Evolutionary conservation across 2,113 vertebrate genomes (phyloP).

Genomic region (Lepus timidus): DNA sequence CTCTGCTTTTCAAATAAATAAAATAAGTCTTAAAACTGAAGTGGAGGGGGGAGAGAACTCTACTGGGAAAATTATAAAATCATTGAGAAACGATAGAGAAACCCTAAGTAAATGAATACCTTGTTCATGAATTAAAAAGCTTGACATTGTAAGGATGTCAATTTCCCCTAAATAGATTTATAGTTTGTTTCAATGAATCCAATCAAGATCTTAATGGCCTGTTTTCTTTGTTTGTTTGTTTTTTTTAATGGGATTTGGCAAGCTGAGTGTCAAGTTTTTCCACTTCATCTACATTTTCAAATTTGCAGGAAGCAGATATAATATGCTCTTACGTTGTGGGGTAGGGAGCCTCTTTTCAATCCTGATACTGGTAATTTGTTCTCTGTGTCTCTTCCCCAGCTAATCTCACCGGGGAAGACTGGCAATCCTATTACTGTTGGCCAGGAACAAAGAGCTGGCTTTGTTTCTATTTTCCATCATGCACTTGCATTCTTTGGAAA

Average conservation of each 20-base stretch:
- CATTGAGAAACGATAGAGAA: not conserved
- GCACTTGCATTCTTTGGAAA: not conserved
- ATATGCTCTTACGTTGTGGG: not conserved
- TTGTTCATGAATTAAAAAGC: not conserved
- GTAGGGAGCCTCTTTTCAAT: not conserved
- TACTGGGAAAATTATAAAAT: not conserved
- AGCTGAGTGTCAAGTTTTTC: not conserved
- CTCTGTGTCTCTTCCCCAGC: not conserved
- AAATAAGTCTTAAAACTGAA: too few relatives aligned
- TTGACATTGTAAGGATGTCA: not conserved
- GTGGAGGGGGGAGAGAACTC: not conserved
- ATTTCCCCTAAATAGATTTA: not conserved
- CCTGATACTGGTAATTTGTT: not conserved
- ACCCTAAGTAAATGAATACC: not conserved
- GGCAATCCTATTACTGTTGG: not conserved
- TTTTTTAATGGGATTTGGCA: not conserved
- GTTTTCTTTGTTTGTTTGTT: too few relatives aligned
- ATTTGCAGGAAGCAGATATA: not conserved
- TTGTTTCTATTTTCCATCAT: not conserved
- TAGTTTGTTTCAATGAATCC: not conserved
- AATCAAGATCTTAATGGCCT: not conserved
- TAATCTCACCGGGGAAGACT: not conserved
- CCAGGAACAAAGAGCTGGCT: not conserved
- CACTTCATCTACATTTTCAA: not conserved
- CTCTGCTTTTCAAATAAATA: too few relatives aligned